Evolutionary conservation across 2,888 invertebrate species (phyloP).

Genomic region (Agonopterix subpropinquella): DNA sequence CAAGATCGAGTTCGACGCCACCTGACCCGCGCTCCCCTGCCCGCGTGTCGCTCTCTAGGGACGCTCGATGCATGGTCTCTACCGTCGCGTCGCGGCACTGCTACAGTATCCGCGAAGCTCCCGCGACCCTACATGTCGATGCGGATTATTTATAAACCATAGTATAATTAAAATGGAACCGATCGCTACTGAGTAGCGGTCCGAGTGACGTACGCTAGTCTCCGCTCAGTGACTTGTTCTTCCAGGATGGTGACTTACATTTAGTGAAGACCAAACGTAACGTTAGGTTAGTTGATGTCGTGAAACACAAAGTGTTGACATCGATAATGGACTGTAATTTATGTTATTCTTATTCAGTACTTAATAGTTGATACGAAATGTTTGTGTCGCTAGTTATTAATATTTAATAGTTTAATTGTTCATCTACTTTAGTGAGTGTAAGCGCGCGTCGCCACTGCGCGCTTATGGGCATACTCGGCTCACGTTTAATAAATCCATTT

Average conservation of each 20-base stretch:
- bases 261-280: constrained; percentile 34
- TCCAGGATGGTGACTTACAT: constrained; percentile 46
- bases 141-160: constrained; percentile 8
- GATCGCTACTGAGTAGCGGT: constrained; percentile 35
- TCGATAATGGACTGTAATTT: constrained; percentile 35
- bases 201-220: constrained; percentile 45
- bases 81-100: too few species aligned
- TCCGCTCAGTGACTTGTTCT: constrained; percentile 50
- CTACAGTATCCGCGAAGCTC: too few species aligned
- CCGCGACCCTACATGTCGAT: constrained; percentile 7
- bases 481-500: constrained; percentile 54
- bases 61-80: constrained; percentile 33
- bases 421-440: constrained; percentile 48
- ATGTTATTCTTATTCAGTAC: constrained; percentile 45
- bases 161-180: constrained; percentile 9
- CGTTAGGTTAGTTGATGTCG: constrained; percentile 19
- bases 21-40: constrained; percentile 45
- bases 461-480: constrained; percentile 45
- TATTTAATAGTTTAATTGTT: constrained; percentile 38
- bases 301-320: constrained; percentile 61
- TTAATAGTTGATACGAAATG: constrained; percentile 55
- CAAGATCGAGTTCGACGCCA: constrained; percentile 83
- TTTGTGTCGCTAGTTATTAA: constrained; percentile 65
- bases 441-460: constrained; percentile 34
- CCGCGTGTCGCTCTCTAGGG: constrained; percentile 21